Percentiles rank a stretch among this genome's conserved stretches.
These are phyloP conservation scores for Rallus limicola DNA, from an alignment of 2,113 vertebrate genomes.

Conservation along the genomic window DNA sequence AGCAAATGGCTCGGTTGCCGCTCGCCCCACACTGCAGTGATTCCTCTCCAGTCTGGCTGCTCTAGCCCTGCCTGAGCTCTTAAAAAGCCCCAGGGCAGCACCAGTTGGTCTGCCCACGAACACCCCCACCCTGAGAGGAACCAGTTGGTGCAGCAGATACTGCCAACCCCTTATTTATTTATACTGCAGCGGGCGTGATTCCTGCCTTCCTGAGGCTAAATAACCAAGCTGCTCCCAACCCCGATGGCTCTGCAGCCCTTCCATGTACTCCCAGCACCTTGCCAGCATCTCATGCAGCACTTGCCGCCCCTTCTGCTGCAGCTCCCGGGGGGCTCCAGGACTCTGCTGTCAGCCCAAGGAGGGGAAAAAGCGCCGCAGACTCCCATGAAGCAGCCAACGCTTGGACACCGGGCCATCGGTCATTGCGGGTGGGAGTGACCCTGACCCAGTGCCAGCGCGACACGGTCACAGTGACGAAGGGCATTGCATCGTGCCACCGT, in stretches of 20 bases:
- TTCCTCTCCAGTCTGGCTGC: background rate
- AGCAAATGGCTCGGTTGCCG: background rate
- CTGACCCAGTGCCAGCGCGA: background rate
- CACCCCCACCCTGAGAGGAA: background rate
- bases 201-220: background rate
- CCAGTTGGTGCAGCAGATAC: background rate
- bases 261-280: background rate
- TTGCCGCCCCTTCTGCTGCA: no score
- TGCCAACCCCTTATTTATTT: background rate
- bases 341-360: background rate
- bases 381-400: background rate
- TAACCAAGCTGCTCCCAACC: no score
- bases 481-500: accelerated
- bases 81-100: background rate
- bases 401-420: accelerated
- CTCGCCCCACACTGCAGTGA: background rate
- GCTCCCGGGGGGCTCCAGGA: background rate
- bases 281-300: background rate
- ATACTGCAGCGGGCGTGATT: background rate
- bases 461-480: accelerated
- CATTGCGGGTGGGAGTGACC: background rate
- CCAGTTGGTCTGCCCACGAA: accelerated
- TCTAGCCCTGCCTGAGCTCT: accelerated
- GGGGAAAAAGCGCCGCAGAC: accelerated
- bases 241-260: no score